Conservation (phyloP, 2,888 invertebrate species). For the Drosophila formosana region DNA sequence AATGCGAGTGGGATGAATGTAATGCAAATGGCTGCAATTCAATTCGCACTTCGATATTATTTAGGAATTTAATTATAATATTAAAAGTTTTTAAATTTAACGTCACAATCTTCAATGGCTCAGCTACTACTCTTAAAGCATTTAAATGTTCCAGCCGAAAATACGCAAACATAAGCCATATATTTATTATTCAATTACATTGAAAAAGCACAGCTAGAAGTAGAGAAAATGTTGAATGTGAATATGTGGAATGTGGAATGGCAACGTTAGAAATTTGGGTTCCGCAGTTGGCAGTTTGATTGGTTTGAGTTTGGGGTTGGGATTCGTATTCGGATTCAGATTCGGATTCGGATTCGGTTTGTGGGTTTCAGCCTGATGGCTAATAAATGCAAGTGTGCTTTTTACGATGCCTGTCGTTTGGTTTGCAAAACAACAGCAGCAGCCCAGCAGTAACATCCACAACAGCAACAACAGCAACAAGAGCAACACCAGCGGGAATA, state of each 20-base stretch:
- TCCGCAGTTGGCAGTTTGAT: conserved; percentile 38
- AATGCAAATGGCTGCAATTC: conserved; percentile 17
- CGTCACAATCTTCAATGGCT: not conserved
- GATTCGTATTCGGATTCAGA: conserved; percentile 4
- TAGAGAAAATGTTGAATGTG: conserved; percentile 29
- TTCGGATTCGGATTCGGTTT: conserved; percentile 28
- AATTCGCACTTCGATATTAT: conserved; percentile 4
- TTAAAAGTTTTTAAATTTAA: not conserved
- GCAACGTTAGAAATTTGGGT: conserved; percentile 7
- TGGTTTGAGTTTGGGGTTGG: conserved; percentile 12
- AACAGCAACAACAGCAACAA: conserved; percentile 36
- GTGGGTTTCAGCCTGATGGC: conserved; percentile 52
- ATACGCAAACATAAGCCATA: conserved; percentile 3
- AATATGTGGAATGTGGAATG: not conserved
- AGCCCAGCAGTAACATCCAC: conserved; percentile 13
- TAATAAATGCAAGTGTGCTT: conserved; percentile 80
- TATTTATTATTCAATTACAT: conserved; percentile 53
- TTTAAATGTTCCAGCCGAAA: not conserved
- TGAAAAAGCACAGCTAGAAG: not conserved
- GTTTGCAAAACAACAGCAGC: conserved; percentile 51
- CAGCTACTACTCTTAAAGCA: conserved; percentile 2
- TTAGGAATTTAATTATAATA: conserved; percentile 9
- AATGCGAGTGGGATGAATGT: not conserved
- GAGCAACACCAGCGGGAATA: conserved; percentile 31
- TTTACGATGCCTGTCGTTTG: conserved; percentile 70